Base-by-base conservation (phyloP, 2,797 vertebrate species). In the Scyliorhinus canicula region DNA sequence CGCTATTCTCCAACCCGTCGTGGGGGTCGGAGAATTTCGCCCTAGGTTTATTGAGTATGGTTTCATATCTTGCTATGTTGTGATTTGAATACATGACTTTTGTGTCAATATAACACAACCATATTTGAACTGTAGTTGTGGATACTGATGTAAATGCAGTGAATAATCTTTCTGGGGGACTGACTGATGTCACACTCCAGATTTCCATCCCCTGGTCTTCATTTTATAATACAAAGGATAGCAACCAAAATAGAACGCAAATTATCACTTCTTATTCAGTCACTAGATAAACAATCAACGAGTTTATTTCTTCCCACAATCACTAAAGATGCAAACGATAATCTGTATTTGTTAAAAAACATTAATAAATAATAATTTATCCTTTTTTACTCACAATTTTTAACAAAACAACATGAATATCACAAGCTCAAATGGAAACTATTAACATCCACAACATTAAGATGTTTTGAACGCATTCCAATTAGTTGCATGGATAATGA, bases 301-400 rank as follows among this genome's bases (percentile, higher is more conserved):
- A 24, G 1, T 91, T 91, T 91, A 91, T 91, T 91, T 91, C 63
- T 91, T 91, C 60, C 40, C 88, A 91, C 88, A 91, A 65, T 91
- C 57, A 63, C 35, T 65, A 65, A 47, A 91, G 88, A 65, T 91
- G n/a, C 88, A 91, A 82, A 82, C 40, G 26, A 35, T 40, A 7
- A 24, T 60, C 60, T 63, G 88, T 21, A 91, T 82, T 82, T 91
- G 35, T 91, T 63, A 91, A 91, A 57, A 65, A 88, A 35, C 57
- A 88, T 91, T 91, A 91, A 91, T 91, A 91, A 91, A 91, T 91
- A 91, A 91, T 91, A 91, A 91, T 91, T 91, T 91, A 91, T 24
- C 60, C 19, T 65, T 91, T 91, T 57, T 91, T 65, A 26, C 57
- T 44, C 57, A 91, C 21, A 91, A 63, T 91, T 44, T 40, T 63